Conservation (phyloP, 2,888 invertebrate genomes). For the Pomacea canaliculata region DNA sequence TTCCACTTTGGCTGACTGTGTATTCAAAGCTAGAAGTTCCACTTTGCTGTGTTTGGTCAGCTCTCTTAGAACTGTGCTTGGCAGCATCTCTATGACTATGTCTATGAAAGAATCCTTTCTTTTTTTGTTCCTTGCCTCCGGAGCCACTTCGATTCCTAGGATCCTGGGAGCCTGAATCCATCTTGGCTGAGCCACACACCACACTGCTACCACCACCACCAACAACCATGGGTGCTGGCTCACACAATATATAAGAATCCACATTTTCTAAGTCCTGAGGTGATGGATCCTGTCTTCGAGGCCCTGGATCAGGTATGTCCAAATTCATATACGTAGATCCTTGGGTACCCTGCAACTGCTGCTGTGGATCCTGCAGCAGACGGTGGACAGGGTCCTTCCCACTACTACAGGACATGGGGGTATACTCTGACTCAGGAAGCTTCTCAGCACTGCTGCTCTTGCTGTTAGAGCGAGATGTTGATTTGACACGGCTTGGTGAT, state of each 20-base stretch:
- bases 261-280: slow-evolving; percentile 27
- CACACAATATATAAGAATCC: slow-evolving; percentile 34
- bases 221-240: slow-evolving; percentile 20
- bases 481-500: slow-evolving; percentile 29
- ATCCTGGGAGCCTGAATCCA: neutral
- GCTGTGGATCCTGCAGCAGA: slow-evolving; percentile 7
- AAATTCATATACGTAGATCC: slow-evolving; percentile 30
- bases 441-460: slow-evolving; percentile 26
- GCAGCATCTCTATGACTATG: slow-evolving; percentile 13
- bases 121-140: slow-evolving; percentile 15
- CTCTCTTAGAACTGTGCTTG: slow-evolving; percentile 22
- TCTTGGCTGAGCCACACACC: neutral
- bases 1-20: slow-evolving; percentile 21
- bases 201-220: neutral
- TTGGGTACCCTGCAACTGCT: slow-evolving; percentile 3
- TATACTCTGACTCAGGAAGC: slow-evolving; percentile 38
- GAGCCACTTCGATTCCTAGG: slow-evolving; percentile 13
- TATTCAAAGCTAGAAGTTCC: neutral
- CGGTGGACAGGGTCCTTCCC: slow-evolving; percentile 16
- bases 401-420: slow-evolving; percentile 44
- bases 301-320: slow-evolving; percentile 23
- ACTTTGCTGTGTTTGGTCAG: slow-evolving; percentile 2
- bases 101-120: slow-evolving; percentile 4
- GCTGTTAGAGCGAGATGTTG: slow-evolving; percentile 33
- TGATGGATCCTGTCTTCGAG: slow-evolving; percentile 7